A percentile compares a stretch with the other conserved stretches of the same genome.
These are phyloP conservation scores for Imbricaverruca yamaguchii DNA, from an alignment of 2,888 invertebrate genomes.

Conservation along the genomic window DNA sequence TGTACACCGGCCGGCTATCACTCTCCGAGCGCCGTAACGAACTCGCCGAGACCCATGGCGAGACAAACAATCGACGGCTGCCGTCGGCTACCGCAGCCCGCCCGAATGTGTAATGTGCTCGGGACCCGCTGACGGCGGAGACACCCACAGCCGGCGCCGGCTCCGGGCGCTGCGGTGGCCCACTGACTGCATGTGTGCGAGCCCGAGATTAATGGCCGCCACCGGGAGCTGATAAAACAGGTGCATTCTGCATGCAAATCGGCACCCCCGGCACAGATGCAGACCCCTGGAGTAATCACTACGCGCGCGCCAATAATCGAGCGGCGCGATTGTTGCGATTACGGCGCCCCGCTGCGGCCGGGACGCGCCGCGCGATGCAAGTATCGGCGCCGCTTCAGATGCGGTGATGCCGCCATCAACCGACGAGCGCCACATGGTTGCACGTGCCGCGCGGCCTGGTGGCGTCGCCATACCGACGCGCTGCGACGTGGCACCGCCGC, in stretches of 20 bases:
- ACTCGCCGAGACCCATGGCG: too few species aligned
- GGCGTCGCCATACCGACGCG: too few species aligned
- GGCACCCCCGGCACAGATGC: not conserved
- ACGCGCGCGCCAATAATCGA: not conserved
- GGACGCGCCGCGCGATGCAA: too few species aligned
- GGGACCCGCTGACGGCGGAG: not conserved
- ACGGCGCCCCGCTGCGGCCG: not conserved
- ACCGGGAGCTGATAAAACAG: not conserved
- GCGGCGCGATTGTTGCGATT: not conserved
- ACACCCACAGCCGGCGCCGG: not conserved
- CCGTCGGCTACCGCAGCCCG: too few species aligned
- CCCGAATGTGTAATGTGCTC: not conserved
- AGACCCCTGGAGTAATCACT: conserved; percentile 12
- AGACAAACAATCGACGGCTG: too few species aligned
- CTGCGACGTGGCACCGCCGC: too few species aligned
- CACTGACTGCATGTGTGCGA: not conserved
- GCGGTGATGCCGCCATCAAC: too few species aligned
- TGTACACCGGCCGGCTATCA: too few species aligned
- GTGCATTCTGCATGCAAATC: conserved; percentile 14
- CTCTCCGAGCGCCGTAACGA: too few species aligned
- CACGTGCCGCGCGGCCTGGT: too few species aligned
- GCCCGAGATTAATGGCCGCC: not conserved
- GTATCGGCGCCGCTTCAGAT: too few species aligned
- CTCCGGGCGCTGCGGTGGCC: not conserved
- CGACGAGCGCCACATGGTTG: too few species aligned